Conservation (phyloP, 2,888 invertebrate genomes). For the Coleophora flavipennella region DNA sequence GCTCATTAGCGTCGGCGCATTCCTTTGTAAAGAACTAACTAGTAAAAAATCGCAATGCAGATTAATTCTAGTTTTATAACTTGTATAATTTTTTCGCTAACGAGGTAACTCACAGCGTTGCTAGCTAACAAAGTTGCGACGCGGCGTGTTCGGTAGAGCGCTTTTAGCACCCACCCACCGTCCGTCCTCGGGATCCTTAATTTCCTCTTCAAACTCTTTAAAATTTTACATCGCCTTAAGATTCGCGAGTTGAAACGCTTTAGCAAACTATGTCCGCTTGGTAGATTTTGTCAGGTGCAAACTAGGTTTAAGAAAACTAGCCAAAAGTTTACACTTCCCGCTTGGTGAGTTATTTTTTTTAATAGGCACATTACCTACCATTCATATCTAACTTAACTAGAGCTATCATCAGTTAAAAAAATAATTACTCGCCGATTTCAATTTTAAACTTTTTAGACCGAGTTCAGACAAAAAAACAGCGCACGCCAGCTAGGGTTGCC, state of each 20-base stretch:
- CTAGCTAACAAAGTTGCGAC: conserved; percentile 59
- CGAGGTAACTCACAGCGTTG: conserved; percentile 46
- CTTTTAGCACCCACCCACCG: conserved; percentile 36
- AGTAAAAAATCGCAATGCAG: conserved; percentile 36
- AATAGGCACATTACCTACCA: too few species aligned
- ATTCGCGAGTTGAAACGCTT: conserved; percentile 35
- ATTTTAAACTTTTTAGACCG: too few species aligned
- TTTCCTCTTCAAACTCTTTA: conserved; percentile 61
- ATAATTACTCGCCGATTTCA: too few species aligned
- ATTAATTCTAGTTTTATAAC: conserved; percentile 51
- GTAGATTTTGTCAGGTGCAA: conserved; percentile 17
- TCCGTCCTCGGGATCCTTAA: conserved; percentile 43
- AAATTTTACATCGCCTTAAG: conserved; percentile 54
- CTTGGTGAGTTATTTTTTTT: too few species aligned
- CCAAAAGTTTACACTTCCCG: conserved; percentile 27
- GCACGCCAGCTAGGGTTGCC: too few species aligned
- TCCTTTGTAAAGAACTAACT: conserved; percentile 36
- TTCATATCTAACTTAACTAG: too few species aligned
- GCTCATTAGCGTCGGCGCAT: conserved; percentile 52
- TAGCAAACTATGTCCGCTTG: conserved; percentile 33
- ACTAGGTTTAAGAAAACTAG: conserved; percentile 8
- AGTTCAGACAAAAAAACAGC: too few species aligned
- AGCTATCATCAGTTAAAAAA: too few species aligned
- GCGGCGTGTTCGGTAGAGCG: conserved; percentile 38
- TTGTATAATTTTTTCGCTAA: conserved; percentile 56